Base-by-base conservation (phyloP, 2,797 vertebrate species). In the Petrocephalus schoutedeni region DNA sequence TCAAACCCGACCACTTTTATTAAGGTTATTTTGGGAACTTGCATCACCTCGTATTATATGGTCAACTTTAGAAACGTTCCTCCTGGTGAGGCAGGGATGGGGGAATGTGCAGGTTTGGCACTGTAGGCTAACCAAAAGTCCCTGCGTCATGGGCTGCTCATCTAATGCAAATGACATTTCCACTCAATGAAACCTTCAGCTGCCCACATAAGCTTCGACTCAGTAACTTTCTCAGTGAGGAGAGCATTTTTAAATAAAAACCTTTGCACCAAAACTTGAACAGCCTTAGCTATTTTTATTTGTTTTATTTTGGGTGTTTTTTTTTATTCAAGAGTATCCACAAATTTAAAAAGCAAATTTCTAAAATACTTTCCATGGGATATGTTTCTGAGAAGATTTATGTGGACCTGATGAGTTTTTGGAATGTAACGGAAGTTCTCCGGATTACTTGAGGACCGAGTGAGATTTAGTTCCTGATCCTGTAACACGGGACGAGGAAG, bases 151-250 rank as follows among this genome's bases (percentile, higher is more conserved):
- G 32, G 51, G 19, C 56, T 59, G 36, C 84, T 58, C 12, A 4
- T 58, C 53, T n/a, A 45, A 86, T 59, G 21, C 16, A 45, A 77
- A 54, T 56, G 82, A 84, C 51, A 84, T 84, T 84, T 56, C 82
- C 51, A 84, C 51, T 84, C 49, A 23, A 3, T 56, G n/a, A 84
- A 84, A 53, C 82, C 53, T 84, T 54, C 51, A 77, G 36, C 2
- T 45, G 36, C 41, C 71, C 32, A 77, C 36, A 77, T 45, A 45
- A 4, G 7, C 36, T 45, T 45, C 19, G 36, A 77, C 71, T 77
- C 16, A 41, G 36, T 45, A 45, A 77, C 41, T 77, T 32, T 32
- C 45, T 77, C 28, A 45, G 32, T 45, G 71, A 77, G 36, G 36
- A 77, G 16, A 45, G 32, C 19, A 45, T 77, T 77, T 32, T 77